Base-by-base conservation (phyloP, 2,113 vertebrate genomes). In the Syngnathus typhle region DNA sequence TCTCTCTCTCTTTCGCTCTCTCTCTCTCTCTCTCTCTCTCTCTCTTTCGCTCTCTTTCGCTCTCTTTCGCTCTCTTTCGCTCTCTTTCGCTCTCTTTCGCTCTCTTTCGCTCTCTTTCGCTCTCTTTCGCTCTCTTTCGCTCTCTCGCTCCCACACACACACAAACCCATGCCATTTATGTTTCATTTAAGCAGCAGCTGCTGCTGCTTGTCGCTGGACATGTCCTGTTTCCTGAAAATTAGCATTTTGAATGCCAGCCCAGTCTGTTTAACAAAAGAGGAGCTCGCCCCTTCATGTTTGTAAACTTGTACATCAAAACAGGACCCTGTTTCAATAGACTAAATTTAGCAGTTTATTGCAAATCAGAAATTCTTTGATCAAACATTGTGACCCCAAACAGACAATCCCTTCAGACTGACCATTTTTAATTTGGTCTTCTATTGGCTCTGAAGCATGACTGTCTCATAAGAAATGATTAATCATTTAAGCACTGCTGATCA, bases 121-220 rank as follows among this genome's bases (percentile, higher is more conserved):
- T 51, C 19, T 6, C 49, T 51, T 0, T 18, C 18, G 5, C 39
- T 9, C 39, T 39, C 39, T 39, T 5, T 39, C 39, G 1, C 39
- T 9, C 39, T 1, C 39, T 9, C 39, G 10, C 39, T 41, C 39
- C 1, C 39, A 10, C 39, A 10, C 7, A 7, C 19, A 13, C 13
- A 15, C 5, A 37, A 39, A 60, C 5, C 52, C 21, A 55, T 11
- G 23, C 21, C 37, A 61, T 58, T 61, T 39, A 43, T 61, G 19
- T 61, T 61, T 61, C 6, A 61, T 61, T 39, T 61, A 61, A 61
- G 38, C 58, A 18, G 10, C 18, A 61, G 59, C 59, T 41, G 38
- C n/a, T 61, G 59, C 18, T 61, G 59, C 59, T 60, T 60, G 58
- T 60, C 7, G 8, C 58, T 38, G 36, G 36, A 60, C 36, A 2